These are phyloP conservation scores for Ceyx margarethae DNA, from an alignment of 2,113 vertebrate species.

Conservation along the genomic window DNA sequence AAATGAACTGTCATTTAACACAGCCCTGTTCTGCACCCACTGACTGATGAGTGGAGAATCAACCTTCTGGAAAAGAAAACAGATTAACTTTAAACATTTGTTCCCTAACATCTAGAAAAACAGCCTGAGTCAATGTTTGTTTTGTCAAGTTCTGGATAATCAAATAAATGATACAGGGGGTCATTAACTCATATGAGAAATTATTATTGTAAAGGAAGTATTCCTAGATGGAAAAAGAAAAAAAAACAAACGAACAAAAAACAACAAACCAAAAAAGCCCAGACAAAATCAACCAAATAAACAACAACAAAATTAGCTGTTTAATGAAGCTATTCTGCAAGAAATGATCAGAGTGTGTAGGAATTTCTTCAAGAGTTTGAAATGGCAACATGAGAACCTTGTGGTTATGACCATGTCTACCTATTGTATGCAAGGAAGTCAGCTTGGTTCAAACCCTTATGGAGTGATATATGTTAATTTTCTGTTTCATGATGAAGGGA, in stretches of 20 bases:
- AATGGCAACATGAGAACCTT: neutral
- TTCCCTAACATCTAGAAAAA: neutral
- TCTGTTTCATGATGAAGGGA: neutral
- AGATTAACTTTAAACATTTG: neutral
- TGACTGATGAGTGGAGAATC: neutral
- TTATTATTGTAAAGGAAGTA: neutral
- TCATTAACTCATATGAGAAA: neutral
- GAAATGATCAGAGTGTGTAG: neutral
- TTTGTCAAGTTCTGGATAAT: neutral
- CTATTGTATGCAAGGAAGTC: neutral
- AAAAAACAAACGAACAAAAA: neutral
- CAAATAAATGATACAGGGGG: neutral
- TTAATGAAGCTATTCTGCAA: neutral
- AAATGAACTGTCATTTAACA: conserved; percentile 21
- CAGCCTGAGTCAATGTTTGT: neutral
- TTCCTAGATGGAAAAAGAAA: neutral
- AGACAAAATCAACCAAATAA: too few species aligned
- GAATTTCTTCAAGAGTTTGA: neutral
- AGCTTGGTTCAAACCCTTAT: neutral
- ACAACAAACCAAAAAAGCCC: neutral
- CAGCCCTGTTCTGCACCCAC: neutral
- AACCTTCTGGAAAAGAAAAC: conserved; percentile 7
- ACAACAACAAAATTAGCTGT: neutral
- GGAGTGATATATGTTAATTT: neutral
- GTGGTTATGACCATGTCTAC: neutral